Evolutionary conservation across 2,888 invertebrate genomes (phyloP).

Genomic region (Drosophila rellima): DNA sequence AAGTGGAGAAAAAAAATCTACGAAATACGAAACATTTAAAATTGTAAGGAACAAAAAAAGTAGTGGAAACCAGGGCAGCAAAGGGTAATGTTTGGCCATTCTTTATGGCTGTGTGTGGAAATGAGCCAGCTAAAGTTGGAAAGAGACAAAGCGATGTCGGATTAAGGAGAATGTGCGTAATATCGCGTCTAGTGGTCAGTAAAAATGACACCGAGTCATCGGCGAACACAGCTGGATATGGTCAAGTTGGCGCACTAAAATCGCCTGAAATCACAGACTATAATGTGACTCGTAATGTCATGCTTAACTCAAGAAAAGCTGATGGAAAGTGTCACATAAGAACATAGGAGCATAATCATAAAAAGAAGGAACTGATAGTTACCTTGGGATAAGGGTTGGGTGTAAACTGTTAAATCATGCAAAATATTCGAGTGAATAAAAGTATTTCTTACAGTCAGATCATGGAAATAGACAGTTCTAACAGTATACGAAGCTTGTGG

Average conservation of each 20-base stretch:
- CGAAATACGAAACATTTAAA: constrained; percentile 41
- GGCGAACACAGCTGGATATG: constrained; percentile 80
- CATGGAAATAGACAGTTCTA: too few species aligned
- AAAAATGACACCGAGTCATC: constrained; percentile 49
- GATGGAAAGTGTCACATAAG: constrained; percentile 11
- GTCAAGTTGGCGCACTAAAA: constrained; percentile 74
- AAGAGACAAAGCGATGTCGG: neutral
- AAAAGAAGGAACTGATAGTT: neutral
- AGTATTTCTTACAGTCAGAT: too few species aligned
- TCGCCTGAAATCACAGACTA: constrained; percentile 45
- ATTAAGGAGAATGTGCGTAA: neutral
- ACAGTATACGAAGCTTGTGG: too few species aligned
- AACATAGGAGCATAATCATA: neutral
- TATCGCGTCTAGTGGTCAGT: constrained; percentile 43
- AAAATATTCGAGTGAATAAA: too few species aligned
- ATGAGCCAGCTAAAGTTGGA: constrained; percentile 12
- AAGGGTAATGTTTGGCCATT: constrained; percentile 54
- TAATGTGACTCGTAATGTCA: constrained; percentile 14
- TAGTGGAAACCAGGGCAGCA: constrained; percentile 39
- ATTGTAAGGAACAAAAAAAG: constrained; percentile 48
- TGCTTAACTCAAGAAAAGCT: constrained; percentile 3
- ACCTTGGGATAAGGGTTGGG: too few species aligned
- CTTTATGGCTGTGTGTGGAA: constrained; percentile 41
- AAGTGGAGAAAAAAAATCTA: neutral
- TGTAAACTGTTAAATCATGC: too few species aligned